These are phyloP conservation scores for Brachyhypopomus gauderio DNA, from an alignment of 2,113 vertebrate species.

Conservation along the genomic window DNA sequence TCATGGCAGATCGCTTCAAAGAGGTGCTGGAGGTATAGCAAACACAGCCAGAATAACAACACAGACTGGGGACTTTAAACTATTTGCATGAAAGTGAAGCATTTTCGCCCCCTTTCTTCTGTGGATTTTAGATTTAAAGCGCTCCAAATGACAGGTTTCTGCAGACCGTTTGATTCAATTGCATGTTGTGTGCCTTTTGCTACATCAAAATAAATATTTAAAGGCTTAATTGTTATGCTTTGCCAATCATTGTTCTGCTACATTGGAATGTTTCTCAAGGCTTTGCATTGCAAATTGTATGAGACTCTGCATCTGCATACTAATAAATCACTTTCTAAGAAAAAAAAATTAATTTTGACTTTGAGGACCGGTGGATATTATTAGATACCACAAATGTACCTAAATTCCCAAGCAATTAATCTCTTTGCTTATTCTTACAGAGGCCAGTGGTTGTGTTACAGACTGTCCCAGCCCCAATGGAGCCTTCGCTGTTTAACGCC, in stretches of 20 bases:
- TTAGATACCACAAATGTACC: neutral
- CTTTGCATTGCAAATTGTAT: neutral
- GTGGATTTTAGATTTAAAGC: slow-evolving; percentile 59
- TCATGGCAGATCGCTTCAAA: slow-evolving; percentile 44
- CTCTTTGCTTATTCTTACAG: neutral
- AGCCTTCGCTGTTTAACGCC: neutral
- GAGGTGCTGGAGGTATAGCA: slow-evolving; percentile 4
- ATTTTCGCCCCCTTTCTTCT: slow-evolving; percentile 18
- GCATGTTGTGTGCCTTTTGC: slow-evolving; percentile 57
- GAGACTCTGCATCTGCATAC: neutral
- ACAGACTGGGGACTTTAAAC: slow-evolving; percentile 7
- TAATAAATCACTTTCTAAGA: neutral
- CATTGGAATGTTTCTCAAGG: slow-evolving; percentile 1
- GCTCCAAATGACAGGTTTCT: slow-evolving; percentile 62
- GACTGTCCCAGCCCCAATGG: neutral
- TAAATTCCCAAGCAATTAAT: neutral
- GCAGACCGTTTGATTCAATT: slow-evolving; percentile 60
- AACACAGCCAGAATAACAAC: slow-evolving; percentile 30
- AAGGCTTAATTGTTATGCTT: slow-evolving; percentile 19
- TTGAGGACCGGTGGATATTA: neutral
- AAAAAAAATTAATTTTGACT: neutral
- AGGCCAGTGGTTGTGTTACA: neutral
- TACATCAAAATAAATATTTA: slow-evolving; percentile 56
- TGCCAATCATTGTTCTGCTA: neutral
- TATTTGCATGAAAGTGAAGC: slow-evolving; percentile 40